Conservation (phyloP, 1,140 invertebrate species). For the Orussus abietinus region DNA sequence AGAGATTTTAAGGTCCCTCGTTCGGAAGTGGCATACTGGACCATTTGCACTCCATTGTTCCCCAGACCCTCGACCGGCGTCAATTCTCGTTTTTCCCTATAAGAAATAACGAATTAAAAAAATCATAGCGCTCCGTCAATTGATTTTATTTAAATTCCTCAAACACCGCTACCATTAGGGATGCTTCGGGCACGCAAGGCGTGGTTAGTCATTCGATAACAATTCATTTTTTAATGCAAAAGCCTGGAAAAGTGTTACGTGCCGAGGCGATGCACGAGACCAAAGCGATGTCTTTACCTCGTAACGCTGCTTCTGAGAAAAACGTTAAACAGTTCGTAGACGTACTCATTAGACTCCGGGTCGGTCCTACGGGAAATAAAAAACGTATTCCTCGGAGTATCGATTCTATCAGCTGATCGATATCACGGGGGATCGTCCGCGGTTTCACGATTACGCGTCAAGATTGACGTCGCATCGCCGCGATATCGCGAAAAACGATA, state of each 20-base stretch:
- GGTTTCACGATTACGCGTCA: no score
- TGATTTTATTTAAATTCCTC: not conserved
- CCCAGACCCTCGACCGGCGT: slow-evolving; percentile 37
- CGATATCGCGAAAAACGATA: no score
- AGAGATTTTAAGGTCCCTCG: slow-evolving; percentile 44
- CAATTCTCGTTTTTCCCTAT: slow-evolving; percentile 40
- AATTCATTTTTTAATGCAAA: not conserved
- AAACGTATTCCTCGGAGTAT: slow-evolving; percentile 19
- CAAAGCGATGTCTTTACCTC: slow-evolving; percentile 34
- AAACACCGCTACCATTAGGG: no score
- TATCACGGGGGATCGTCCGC: no score
- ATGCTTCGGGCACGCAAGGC: no score
- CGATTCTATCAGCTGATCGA: no score
- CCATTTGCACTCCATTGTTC: slow-evolving; percentile 51
- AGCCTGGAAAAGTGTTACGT: not conserved
- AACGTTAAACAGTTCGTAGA: slow-evolving; percentile 48
- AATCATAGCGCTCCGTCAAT: slow-evolving; percentile 3
- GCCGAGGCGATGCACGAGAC: not conserved
- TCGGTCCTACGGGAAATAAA: slow-evolving; percentile 40
- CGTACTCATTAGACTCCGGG: slow-evolving; percentile 43
- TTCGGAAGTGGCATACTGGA: slow-evolving; percentile 44
- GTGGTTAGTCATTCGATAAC: no score
- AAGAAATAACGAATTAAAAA: slow-evolving; percentile 17
- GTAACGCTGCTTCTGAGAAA: slow-evolving; percentile 32
- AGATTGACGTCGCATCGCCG: no score